These are phyloP conservation scores for Spodoptera littoralis DNA, from an alignment of 2,888 invertebrate species.

Conservation along the genomic window DNA sequence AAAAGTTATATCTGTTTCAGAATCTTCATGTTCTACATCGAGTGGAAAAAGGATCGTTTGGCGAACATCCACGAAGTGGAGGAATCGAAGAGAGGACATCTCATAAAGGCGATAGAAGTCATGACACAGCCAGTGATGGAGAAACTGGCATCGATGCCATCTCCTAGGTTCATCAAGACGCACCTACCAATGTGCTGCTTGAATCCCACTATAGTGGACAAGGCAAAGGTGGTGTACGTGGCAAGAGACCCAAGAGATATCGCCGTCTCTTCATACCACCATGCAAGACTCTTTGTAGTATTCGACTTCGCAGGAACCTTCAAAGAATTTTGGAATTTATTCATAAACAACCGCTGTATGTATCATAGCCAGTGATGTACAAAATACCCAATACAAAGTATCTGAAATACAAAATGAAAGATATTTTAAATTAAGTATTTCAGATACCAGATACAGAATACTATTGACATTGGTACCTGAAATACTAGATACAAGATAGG, in stretches of 20 bases:
- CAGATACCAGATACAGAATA: too few relatives aligned
- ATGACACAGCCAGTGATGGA: constrained; percentile 29
- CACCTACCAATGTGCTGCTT: constrained; percentile 92
- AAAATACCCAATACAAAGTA: too few relatives aligned
- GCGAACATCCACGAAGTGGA: constrained; percentile 12
- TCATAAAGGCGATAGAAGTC: constrained; percentile 21
- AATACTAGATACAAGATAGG: too few relatives aligned
- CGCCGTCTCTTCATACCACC: constrained; percentile 92
- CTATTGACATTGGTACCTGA: too few relatives aligned
- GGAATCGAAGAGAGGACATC: constrained; percentile 7
- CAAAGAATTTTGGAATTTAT: constrained; percentile 90
- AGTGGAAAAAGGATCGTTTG: constrained; percentile 23
- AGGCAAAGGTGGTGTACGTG: constrained; percentile 91
- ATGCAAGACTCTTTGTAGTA: constrained; percentile 84
- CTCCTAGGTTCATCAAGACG: constrained; percentile 90
- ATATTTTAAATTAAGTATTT: too few relatives aligned
- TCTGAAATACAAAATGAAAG: too few relatives aligned
- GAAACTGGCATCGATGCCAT: constrained; percentile 55
- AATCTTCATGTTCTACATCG: constrained; percentile 26
- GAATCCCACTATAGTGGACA: constrained; percentile 86
- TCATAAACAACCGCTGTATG: constrained; percentile 89
- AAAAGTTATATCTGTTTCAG: constrained; percentile 4
- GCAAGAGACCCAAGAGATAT: constrained; percentile 95
- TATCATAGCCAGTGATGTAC: too few relatives aligned
- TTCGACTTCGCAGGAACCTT: constrained; percentile 87